Evolutionary conservation across 2,888 invertebrate genomes (phyloP), one percentile per base, ranked within the genome.

Genomic region (Torymus auratus): DNA sequence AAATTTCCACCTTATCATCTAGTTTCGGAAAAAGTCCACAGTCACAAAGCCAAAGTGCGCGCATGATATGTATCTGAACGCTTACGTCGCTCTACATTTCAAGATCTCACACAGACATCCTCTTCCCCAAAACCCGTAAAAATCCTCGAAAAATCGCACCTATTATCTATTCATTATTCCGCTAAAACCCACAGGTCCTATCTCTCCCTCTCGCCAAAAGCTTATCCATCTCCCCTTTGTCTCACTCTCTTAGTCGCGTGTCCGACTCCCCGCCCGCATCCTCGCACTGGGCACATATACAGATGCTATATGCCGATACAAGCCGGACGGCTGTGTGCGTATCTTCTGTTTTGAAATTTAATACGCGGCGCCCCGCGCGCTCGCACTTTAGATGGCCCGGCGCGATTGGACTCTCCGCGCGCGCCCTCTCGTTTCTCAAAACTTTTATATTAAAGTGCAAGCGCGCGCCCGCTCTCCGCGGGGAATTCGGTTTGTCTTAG

Each of bases 301-400:
- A 56, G 71, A 71, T 61, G 55, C 64, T 55, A 64, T 55, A 55
- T 28, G 28, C 15, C 15, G 4, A 23, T 14, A 11, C 41, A 3
- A 14, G 2, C 14, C 50, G 11, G 11, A 11, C 20, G n/a, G 13
- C 13, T 62, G 13, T 13, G 3, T 4, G 65, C 10, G 11, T 15
- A n/a, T 52, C 67, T 50, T 58, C 41, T 53, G 76, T 77, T 77
- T 77, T 77, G 76, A 77, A 77, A 77, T 77, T 77, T 77, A 77
- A 77, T 77, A 77, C 56, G 23, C 73, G 61, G 68, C 67, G 67
- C 56, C 68, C 61, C n/a, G 28, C 28, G 28, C n/a, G 28, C 28
- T 3, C n/a, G 61, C 62, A 62, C 69, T 77, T 62, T 67, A 77
- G 69, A 77, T 77, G 67, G 41, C 60, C 76, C 28, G 20, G n/a